Base-by-base conservation (phyloP, 1,140 invertebrate species). In the Zaprionus camerounensis region DNA sequence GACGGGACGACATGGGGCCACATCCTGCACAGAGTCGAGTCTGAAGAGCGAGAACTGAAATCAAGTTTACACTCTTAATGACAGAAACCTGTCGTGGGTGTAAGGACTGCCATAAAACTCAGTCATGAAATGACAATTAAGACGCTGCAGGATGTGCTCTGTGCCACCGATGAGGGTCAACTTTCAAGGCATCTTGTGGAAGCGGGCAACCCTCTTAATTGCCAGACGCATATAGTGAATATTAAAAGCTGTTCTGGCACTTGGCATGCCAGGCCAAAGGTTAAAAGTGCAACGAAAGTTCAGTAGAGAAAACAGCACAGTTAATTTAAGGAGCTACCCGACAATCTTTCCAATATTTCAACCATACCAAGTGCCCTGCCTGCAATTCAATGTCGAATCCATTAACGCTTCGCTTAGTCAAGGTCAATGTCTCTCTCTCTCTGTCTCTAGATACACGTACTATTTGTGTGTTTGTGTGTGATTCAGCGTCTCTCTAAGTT, bases 51-150 rank as follows among this genome's bases (percentile, higher is more conserved):
- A 22, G 34, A 55, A 59, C 36, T 74, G 46, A 71, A 71, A 81
- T 80, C 79, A 59, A 76, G 58, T 76, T 80, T 63, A 57, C 78
- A 71, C 53, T 44, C 58, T 67, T 80, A 76, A 81, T 71, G 78
- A 80, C 70, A 74, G 46, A 58, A 57, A 74, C 46, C 51, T 69
- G 41, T 46, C 41, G 31, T 7, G 24, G 11, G 36, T 66, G 38
- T 51, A 49, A 72, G 55, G 55, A 73, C 66, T 61, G 38, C 44
- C 46, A 63, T 76, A 73, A 82, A 67, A 57, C 53, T 41, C 38
- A 49, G 71, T 51, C 38, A 69, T 73, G 24, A 77, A 68, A 68
- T 22, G 44, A 44, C 22, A 59, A 38, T 22, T 36, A 55, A 61
- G 56, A 68, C 20, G 28, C 68, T 71, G 61, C 41, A 34, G 58